Percentiles rank a stretch among this genome's conserved stretches.
Conservation (phyloP, 2,888 invertebrate genomes). For the Cantharis nigra region DNA sequence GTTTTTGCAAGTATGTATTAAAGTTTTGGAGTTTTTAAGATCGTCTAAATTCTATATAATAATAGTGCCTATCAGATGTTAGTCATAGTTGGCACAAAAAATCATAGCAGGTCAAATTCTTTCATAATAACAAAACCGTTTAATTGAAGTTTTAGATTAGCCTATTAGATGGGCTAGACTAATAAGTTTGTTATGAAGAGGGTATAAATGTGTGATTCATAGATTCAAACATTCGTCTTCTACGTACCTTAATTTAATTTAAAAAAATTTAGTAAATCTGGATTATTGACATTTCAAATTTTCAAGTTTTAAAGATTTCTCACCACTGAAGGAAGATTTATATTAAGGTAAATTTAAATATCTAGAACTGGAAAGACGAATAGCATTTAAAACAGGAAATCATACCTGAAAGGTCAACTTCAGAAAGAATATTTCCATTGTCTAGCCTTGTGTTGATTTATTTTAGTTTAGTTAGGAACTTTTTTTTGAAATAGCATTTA, state of each 20-base stretch:
- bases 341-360: neutral
- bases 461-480: neutral
- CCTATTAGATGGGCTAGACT: neutral
- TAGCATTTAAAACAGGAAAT: neutral
- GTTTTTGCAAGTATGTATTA: neutral
- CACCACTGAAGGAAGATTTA: neutral
- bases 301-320: neutral
- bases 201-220: neutral
- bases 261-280: neutral
- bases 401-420: neutral
- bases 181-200: neutral
- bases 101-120: conserved; percentile 10
- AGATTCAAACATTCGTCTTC: neutral
- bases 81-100: neutral
- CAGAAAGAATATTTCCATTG: neutral
- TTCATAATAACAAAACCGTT: conserved; percentile 7
- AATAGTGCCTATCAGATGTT: neutral
- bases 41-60: neutral
- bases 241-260: neutral
- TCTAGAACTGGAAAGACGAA: neutral
- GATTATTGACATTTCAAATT: neutral
- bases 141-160: neutral
- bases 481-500: neutral
- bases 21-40: neutral
- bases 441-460: neutral